phyloP scores from a whole-genome alignment of 2,113 vertebrate species.

The Trogon melanurus region DNA sequence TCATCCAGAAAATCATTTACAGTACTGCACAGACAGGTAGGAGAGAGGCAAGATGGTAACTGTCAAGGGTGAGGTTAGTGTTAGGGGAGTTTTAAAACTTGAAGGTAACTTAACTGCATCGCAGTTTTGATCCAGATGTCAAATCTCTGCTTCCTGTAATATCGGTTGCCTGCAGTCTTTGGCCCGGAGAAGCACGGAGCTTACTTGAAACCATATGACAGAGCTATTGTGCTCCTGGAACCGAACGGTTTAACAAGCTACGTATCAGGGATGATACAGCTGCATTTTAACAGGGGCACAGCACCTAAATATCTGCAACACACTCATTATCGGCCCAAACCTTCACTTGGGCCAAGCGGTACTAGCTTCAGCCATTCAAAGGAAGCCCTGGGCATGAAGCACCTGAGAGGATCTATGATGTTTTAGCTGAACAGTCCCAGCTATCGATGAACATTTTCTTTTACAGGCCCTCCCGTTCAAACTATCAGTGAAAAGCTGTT shows the following conservation, averaged over 20 bases:
- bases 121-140: slow-evolving; percentile 59
- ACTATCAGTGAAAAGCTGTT: neutral
- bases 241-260: slow-evolving; percentile 11
- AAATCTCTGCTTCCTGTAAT: slow-evolving; percentile 45
- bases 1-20: neutral
- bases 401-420: neutral
- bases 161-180: slow-evolving; percentile 24
- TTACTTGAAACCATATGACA: slow-evolving; percentile 62
- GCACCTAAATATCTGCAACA: neutral
- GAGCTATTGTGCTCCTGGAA: slow-evolving; percentile 25
- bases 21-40: neutral
- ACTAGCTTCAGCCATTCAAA: neutral
- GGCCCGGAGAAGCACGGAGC: slow-evolving; percentile 4
- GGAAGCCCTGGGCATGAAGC: neutral
- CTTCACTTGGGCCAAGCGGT: neutral
- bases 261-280: neutral
- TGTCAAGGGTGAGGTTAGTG: neutral
- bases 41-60: neutral
- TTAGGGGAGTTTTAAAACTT: neutral
- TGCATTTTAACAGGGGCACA: neutral
- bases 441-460: neutral
- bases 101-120: neutral
- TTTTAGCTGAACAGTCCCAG: neutral
- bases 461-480: neutral
- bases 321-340: neutral